These are phyloP conservation scores for Caenorhabditis panamensis DNA, from an alignment of 2,888 invertebrate genomes.

Conservation along the genomic window DNA sequence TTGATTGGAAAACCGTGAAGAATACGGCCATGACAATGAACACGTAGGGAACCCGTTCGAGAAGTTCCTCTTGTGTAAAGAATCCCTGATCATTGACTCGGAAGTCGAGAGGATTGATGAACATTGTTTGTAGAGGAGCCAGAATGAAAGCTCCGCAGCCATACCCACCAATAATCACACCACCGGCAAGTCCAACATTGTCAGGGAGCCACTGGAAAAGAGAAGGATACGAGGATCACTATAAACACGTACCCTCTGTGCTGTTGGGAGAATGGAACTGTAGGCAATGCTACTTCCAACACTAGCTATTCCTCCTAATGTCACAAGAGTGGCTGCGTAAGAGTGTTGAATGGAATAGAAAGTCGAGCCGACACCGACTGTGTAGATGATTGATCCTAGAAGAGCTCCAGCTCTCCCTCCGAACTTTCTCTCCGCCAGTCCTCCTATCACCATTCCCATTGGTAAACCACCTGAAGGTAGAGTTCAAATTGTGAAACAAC, in stretches of 20 bases:
- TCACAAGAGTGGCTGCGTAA: slow-evolving; percentile 71
- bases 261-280: slow-evolving; percentile 77
- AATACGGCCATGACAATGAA: slow-evolving; percentile 76
- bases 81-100: slow-evolving; percentile 73
- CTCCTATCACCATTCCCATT: slow-evolving; percentile 78
- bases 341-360: slow-evolving; percentile 77
- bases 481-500: background rate
- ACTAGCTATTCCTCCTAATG: slow-evolving; percentile 73
- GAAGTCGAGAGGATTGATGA: slow-evolving; percentile 78
- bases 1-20: slow-evolving; percentile 73
- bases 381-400: slow-evolving; percentile 73
- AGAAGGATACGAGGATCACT: background rate
- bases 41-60: slow-evolving; percentile 77
- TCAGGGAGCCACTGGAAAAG: slow-evolving; percentile 78
- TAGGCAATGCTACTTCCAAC: slow-evolving; percentile 78
- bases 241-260: slow-evolving; percentile 71
- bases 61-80: slow-evolving; percentile 78
- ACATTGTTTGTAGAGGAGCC: slow-evolving; percentile 71
- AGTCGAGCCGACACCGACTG: slow-evolving; percentile 70
- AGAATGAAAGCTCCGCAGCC: slow-evolving; percentile 80
- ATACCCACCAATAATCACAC: slow-evolving; percentile 82
- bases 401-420: slow-evolving; percentile 75
- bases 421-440: slow-evolving; percentile 71
- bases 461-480: slow-evolving; percentile 76
- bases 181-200: slow-evolving; percentile 81